A percentile compares a stretch with the other conserved stretches of the same genome.
phyloP scores from a whole-genome alignment of 2,888 invertebrate genomes.

The Drosophila austrosaltans region DNA sequence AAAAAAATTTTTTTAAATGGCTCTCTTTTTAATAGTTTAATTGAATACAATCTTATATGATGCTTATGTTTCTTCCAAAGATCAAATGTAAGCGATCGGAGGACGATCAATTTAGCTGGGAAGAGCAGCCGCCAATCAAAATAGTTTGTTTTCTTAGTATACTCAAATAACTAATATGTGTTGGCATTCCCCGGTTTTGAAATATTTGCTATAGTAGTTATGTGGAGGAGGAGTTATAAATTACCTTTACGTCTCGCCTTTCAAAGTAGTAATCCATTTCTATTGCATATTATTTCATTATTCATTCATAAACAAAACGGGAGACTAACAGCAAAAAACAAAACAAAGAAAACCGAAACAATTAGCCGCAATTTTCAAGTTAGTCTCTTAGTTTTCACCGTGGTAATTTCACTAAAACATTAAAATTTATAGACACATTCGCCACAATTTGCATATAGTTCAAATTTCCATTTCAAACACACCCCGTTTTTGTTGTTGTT shows the following conservation, averaged over 20 bases:
- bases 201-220: not conserved
- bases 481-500: slow-evolving; percentile 60
- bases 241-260: slow-evolving; percentile 65
- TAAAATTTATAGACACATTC: slow-evolving; percentile 59
- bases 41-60: no score
- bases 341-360: slow-evolving; percentile 21
- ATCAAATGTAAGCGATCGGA: no score
- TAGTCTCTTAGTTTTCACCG: slow-evolving; percentile 62
- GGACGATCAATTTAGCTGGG: no score
- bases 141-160: no score
- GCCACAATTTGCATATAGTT: slow-evolving; percentile 67
- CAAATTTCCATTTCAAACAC: slow-evolving; percentile 69
- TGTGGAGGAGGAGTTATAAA: not conserved
- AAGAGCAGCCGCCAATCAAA: no score
- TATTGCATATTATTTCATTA: slow-evolving; percentile 38
- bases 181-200: not conserved
- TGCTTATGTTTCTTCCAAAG: no score
- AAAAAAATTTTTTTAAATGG: no score
- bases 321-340: slow-evolving; percentile 20
- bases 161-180: not conserved
- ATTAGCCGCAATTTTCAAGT: slow-evolving; percentile 51
- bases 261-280: slow-evolving; percentile 70
- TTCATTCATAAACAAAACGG: slow-evolving; percentile 13
- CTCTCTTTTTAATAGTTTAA: no score
- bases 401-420: slow-evolving; percentile 69